Evolutionary conservation across 2,797 vertebrate species (phyloP), one percentile per base, ranked within the genome.

Genomic region (Syngnathus rostellatus): DNA sequence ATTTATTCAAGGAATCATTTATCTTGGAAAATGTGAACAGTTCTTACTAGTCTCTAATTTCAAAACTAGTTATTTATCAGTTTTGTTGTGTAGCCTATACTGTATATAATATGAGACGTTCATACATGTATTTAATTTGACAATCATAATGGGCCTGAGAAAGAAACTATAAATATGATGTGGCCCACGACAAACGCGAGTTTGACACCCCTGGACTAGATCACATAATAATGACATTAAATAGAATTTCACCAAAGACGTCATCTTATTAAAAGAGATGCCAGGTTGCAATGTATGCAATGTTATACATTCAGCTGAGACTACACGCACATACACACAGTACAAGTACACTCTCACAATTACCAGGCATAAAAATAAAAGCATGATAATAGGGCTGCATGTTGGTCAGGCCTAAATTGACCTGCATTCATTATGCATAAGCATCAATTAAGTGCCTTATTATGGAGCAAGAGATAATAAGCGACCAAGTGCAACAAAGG

Each of bases 391-490:
- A 74, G 79, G 79, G 65, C 68, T 66, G 73, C 50, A 11, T 65
- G 73, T 67, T 31, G 65, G 81, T 86, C 78, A 77, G 81, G 63
- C 64, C 64, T 70, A 74, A 5, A 80, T 78, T 68, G 74, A 86
- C 80, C 74, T 72, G 69, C 80, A 75, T 80, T 87, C 75, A 86
- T 82, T 83, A 85, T 81, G 76, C 75, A 78, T 81, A 74, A 83
- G 78, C 73, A 78, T 72, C 85, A 86, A 88, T 85, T 84, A 87
- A 76, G 64, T 75, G 69, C 59, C 72, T 69, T 71, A 79, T 77
- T 64, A 72, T 61, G 3, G 70, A 70, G 68, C 62, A 53, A 66
- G 53, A 64, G 71, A 25, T 16, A 59, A 60, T 59, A 62, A 41
- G 31, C 50, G 37, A 67, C 50, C 48, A 46, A 50, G 48, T 17